Base-by-base conservation (phyloP, 2,797 vertebrate genomes). In the Xiphophorus birchmanni region DNA sequence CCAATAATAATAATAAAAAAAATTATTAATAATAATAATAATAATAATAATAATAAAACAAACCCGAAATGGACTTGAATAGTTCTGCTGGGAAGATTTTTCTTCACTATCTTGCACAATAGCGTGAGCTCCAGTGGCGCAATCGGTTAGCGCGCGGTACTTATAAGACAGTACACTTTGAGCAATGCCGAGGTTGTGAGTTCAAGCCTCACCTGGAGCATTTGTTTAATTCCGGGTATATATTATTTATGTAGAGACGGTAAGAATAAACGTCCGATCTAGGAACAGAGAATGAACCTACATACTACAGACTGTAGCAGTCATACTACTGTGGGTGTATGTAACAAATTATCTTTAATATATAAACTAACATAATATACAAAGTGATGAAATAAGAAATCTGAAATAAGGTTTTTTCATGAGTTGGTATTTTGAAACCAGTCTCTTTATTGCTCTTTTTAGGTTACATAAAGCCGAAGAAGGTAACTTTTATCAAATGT, bases 121-220 rank as follows among this genome's bases (percentile, higher is more conserved):
- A n/a, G 1, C 1, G 9, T 0, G 26, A 56, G 54, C 54, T 56
- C 54, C 26, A 56, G 54, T 56, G 54, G 54, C 26, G 54, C 54
- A 56, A 71, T 69, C 26, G 37, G 73, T 75, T 26, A 71, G 73
- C 18, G 60, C 23, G 2, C 13, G 73, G 72, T 80, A 74, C 72
- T 74, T 80, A 65, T 80, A 74, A 65, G 26, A 13, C 73, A 80
- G 79, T 75, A 67, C 0, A 4, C n/a, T 12, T 17, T n/a, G 32
- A 76, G 63, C 65, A 72, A 76, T 76, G 74, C 74, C 5, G 48
- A 80, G 52, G 74, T 48, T 80, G 73, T 69, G 37, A 80, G 79
- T 75, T 98, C 97, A 95, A 98, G 96, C 97, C 97, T 97, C 97
- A 97, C 97, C 97, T 97, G 97, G 97, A 98, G 97, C 97, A 97